A percentile compares a stretch with the other conserved stretches of the same genome.
phyloP scores from a whole-genome alignment of 2,888 invertebrate species.

The Sphaerophoria taeniata region DNA sequence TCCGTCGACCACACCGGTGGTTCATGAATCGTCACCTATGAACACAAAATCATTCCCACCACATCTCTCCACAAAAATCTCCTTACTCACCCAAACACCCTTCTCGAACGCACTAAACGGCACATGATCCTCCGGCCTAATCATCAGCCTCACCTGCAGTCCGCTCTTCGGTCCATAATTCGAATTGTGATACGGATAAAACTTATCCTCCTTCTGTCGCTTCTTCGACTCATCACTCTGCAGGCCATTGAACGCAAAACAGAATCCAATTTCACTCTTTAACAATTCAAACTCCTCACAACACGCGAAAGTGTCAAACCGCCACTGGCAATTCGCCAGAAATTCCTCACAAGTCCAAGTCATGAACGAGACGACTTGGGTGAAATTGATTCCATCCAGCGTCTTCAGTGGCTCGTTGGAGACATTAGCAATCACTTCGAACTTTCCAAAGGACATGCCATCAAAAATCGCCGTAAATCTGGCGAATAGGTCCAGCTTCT shows the following conservation, averaged over 20 bases:
- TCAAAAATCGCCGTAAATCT: slow-evolving; percentile 78
- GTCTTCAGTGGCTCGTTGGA: slow-evolving; percentile 75
- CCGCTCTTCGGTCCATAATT: slow-evolving; percentile 78
- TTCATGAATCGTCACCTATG: slow-evolving; percentile 78
- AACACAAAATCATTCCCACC: neutral
- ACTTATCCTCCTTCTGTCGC: slow-evolving; percentile 75
- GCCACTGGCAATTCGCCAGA: slow-evolving; percentile 82
- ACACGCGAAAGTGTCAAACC: slow-evolving; percentile 81
- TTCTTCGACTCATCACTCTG: slow-evolving; percentile 77
- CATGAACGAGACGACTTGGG: slow-evolving; percentile 79
- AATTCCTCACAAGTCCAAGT: slow-evolving; percentile 82
- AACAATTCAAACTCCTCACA: slow-evolving; percentile 83
- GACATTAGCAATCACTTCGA: slow-evolving; percentile 77
- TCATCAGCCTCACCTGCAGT: slow-evolving; percentile 76
- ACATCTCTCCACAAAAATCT: neutral
- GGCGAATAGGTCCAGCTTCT: slow-evolving; percentile 77
- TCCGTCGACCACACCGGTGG: slow-evolving; percentile 79
- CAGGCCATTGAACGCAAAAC: slow-evolving; percentile 83
- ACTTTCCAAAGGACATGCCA: slow-evolving; percentile 78
- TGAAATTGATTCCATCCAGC: slow-evolving; percentile 80
- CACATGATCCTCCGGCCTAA: slow-evolving; percentile 78
- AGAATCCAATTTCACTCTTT: slow-evolving; percentile 83
- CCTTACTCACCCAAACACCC: slow-evolving; percentile 71
- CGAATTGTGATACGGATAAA: slow-evolving; percentile 79
- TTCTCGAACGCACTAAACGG: slow-evolving; percentile 76